These are phyloP conservation scores for Sarcophaga variegata DNA, from an alignment of 2,888 invertebrate species.

Conservation along the genomic window DNA sequence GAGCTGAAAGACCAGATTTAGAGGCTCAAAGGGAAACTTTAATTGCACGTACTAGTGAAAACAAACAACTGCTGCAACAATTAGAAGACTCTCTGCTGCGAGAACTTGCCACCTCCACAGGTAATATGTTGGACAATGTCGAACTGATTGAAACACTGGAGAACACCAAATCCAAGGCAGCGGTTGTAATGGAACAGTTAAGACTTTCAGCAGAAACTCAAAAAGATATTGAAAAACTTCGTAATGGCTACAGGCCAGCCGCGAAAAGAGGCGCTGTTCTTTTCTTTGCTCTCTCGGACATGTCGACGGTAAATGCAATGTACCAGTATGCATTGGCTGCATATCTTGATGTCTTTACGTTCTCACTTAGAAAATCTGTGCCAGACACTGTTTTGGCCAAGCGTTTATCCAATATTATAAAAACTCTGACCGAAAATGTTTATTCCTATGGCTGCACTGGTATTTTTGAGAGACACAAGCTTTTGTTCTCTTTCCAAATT, in stretches of 20 bases:
- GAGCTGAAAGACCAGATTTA: conserved; percentile 92
- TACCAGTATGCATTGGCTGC: conserved; percentile 95
- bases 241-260: conserved; percentile 93
- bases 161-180: conserved; percentile 93
- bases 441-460: conserved; percentile 96
- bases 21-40: conserved; percentile 93
- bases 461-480: conserved; percentile 95
- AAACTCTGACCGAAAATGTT: conserved; percentile 92
- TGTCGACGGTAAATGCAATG: conserved; percentile 94
- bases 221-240: conserved; percentile 89
- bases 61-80: conserved; percentile 91
- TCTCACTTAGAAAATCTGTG: conserved; percentile 90
- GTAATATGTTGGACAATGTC: conserved; percentile 96
- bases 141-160: conserved; percentile 93
- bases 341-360: conserved; percentile 92
- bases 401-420: conserved; percentile 91
- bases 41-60: conserved; percentile 92
- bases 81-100: conserved; percentile 92
- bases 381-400: conserved; percentile 90
- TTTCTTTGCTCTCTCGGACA: conserved; percentile 94
- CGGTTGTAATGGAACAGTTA: conserved; percentile 91
- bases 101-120: conserved; percentile 92
- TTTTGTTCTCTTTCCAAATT: conserved; percentile 95
- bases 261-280: conserved; percentile 94
- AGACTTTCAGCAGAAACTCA: conserved; percentile 89